Percentiles rank a stretch among this genome's conserved stretches.
Conservation (phyloP, 2,797 vertebrate species). For the Crypturellus tataupa region DNA sequence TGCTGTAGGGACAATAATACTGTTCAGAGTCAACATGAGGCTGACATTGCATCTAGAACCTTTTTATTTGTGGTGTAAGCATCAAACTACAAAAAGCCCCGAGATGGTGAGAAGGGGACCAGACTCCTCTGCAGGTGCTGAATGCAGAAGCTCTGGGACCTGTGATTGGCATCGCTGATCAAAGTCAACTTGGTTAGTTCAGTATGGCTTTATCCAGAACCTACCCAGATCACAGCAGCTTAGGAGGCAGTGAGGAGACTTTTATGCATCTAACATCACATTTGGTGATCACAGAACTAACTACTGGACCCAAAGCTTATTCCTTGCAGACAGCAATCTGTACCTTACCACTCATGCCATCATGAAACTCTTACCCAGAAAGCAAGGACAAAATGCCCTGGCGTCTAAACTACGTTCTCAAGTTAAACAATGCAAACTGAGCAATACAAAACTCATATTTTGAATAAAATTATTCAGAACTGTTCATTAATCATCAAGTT, state of each 20-base stretch:
- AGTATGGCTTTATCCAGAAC: not conserved
- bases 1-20: not conserved
- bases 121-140: not conserved
- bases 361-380: not conserved
- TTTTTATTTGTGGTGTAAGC: accelerated
- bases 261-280: not conserved
- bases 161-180: accelerated
- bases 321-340: not conserved
- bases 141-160: not conserved
- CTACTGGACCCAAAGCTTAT: not conserved
- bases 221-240: not conserved
- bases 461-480: not conserved
- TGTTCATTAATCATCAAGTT: not conserved
- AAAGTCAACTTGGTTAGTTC: not conserved
- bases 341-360: not conserved
- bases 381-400: not conserved
- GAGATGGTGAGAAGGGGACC: not conserved
- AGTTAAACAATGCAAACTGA: not conserved
- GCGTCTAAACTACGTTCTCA: not conserved
- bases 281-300: not conserved
- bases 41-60: accelerated
- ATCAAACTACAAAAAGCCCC: not conserved
- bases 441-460: not conserved
- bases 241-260: not conserved
- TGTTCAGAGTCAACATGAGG: not conserved